Evolutionary conservation across 2,888 invertebrate species (phyloP), one percentile per base, ranked within the genome.

Genomic region (Epinotia demarniana): DNA sequence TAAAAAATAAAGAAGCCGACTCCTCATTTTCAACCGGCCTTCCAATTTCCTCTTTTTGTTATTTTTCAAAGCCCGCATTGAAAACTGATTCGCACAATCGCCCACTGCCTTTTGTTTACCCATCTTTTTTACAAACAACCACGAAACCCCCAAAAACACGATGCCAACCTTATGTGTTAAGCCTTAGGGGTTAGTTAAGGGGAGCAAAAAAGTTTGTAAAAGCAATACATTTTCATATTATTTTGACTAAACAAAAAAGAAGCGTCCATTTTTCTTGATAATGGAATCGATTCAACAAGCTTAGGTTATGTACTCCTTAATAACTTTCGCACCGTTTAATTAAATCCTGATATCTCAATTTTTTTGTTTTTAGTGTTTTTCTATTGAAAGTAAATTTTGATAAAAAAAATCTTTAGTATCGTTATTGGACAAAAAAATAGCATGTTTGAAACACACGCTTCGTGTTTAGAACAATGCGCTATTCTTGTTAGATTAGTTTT

Each of bases 61-160:
- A 67, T 75, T 75, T 67, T 75, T 71, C 66, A 75, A 72, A 69
- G 23, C 57, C 66, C 61, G 71, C 75, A 75, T 75, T 75, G 75
- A 75, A 75, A 72, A 75, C 75, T 75, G 75, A 75, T 75, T 72
- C 75, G 55, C 75, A 72, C 75, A 72, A 75, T 75, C 74, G 63
- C 74, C 58, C 73, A 64, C 23, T 60, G 75, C 67, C 75, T 75
- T 75, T 75, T 75, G 75, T 75, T 75, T 75, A 75, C 75, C 72
- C 72, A 62, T 75, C 55, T 43, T 43, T 46, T 62, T 3, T 27
- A 46, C 75, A 18, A 71, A 60, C 13, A 60, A 43, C 6, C 53
- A 23, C 3, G 2, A 43, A n/a, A 16, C 18, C 13, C 39, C 53
- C 0, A 6, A 18, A 63, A 55, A 58, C 33, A 12, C 13, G 67